A percentile compares a stretch with the other conserved stretches of the same genome.
Evolutionary conservation across 1,140 invertebrate species (phyloP).

Genomic region (Bursaphelenchus mucronatus): DNA sequence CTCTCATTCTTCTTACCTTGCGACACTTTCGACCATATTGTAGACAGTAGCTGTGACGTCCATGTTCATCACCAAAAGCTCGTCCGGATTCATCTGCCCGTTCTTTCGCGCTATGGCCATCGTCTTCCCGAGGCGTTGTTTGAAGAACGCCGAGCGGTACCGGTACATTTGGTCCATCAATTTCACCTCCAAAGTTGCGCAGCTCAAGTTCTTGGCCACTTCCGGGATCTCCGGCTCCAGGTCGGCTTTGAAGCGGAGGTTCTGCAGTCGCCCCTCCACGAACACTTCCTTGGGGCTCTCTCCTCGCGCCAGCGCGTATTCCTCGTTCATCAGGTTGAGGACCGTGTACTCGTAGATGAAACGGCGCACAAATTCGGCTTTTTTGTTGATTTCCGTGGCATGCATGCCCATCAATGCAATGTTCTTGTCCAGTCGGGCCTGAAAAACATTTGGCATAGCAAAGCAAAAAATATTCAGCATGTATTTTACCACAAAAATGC

Average conservation of each 20-base stretch:
- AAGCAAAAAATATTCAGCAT: too few species aligned
- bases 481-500: too few species aligned
- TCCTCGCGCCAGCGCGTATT: conserved; percentile 9
- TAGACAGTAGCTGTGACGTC: conserved; percentile 7
- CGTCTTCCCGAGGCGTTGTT: conserved; percentile 2
- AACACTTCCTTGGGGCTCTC: conserved; percentile 11
- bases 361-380: conserved; percentile 1
- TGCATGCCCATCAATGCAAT: conserved; percentile 7
- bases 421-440: neutral
- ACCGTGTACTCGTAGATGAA: conserved; percentile 20
- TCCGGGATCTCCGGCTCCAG: neutral
- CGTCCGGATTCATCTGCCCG: conserved; percentile 2
- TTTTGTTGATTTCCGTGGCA: too few species aligned
- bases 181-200: conserved; percentile 1
- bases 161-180: conserved; percentile 21
- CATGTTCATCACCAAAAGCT: conserved; percentile 11
- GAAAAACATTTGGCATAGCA: neutral
- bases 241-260: neutral
- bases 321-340: conserved; percentile 17
- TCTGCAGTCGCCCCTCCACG: neutral
- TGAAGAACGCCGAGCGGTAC: conserved; percentile 4
- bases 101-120: neutral
- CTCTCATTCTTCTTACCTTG: neutral
- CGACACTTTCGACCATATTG: conserved; percentile 13
- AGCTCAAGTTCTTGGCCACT: neutral